phyloP scores from a whole-genome alignment of 2,888 invertebrate species.

The Polydrusus tereticollis region DNA sequence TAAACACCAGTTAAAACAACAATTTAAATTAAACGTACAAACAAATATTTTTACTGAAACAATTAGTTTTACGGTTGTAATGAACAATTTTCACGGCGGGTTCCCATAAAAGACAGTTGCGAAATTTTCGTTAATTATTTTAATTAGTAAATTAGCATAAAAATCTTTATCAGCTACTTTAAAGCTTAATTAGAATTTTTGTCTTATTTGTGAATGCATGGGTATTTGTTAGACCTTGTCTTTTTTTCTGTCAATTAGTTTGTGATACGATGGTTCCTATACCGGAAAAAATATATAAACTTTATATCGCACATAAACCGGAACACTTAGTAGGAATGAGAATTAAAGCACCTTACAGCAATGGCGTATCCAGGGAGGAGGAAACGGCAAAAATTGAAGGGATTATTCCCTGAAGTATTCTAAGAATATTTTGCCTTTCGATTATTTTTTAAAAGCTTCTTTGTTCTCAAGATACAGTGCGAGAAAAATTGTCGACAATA shows the following conservation, averaged over 20 bases:
- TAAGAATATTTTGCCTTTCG: no score
- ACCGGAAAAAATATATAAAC: no score
- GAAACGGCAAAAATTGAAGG: no score
- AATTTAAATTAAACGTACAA: neutral
- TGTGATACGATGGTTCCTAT: neutral
- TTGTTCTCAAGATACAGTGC: no score
- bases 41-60: constrained; percentile 2
- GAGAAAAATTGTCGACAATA: no score
- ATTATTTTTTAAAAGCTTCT: no score
- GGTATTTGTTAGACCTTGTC: neutral
- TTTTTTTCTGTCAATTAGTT: neutral
- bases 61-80: neutral
- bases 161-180: neutral
- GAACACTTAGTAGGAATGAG: no score
- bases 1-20: neutral
- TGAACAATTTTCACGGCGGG: neutral
- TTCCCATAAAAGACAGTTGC: constrained; percentile 6
- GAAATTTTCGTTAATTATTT: constrained; percentile 1
- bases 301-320: no score
- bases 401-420: no score
- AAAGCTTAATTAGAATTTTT: neutral
- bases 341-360: no score
- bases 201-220: neutral
- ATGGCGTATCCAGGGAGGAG: no score
- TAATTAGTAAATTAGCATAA: constrained; percentile 13